Conservation (phyloP, 2,797 vertebrate genomes). For the Tragopan temminckii region DNA sequence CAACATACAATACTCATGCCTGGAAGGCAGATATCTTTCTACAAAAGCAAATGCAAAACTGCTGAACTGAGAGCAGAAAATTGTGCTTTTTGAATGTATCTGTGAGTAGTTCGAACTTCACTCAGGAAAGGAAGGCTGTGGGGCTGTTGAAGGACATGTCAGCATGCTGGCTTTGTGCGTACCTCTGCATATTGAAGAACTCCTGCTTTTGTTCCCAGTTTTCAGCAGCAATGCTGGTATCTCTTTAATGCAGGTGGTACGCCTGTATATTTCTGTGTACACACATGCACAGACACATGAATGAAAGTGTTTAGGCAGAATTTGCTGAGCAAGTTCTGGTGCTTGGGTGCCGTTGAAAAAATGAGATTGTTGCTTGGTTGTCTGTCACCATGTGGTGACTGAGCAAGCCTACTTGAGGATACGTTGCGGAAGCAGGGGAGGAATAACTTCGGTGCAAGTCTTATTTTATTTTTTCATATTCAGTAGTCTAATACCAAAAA, state of each 20-base stretch:
- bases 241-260: neutral
- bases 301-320: neutral
- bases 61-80: neutral
- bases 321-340: neutral
- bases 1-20: neutral
- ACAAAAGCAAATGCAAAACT: neutral
- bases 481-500: neutral
- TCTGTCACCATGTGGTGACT: fast-evolving
- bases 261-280: fast-evolving
- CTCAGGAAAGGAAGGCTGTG: neutral
- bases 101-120: neutral
- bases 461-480: neutral
- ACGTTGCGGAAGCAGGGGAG: neutral
- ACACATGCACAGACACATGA: fast-evolving
- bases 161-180: neutral
- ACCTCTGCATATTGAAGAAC: neutral
- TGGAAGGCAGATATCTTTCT: neutral
- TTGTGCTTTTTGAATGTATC: neutral
- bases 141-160: neutral
- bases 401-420: neutral
- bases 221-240: neutral
- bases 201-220: neutral
- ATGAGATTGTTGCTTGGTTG: neutral
- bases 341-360: neutral
- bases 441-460: neutral